Evolutionary conservation across 2,797 vertebrate species (phyloP).

Genomic region (Pagetopsis macropterus): DNA sequence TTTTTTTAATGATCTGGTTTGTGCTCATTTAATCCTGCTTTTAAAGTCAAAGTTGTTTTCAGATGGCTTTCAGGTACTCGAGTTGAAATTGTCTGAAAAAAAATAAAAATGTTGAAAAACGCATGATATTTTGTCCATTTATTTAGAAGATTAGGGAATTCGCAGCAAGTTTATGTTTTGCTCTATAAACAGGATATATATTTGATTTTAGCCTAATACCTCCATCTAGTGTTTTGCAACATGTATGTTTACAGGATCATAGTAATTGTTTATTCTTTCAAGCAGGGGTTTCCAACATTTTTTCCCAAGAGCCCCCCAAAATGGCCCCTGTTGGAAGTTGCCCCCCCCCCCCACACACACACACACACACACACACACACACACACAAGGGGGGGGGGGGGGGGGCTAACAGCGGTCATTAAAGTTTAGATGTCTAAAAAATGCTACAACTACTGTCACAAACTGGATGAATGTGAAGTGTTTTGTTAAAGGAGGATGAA

Average conservation of each 20-base stretch:
- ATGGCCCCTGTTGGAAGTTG: too few species aligned
- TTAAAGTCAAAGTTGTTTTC: constrained; percentile 31
- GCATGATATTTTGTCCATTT: neutral
- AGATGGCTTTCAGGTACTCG: neutral
- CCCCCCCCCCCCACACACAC: too few species aligned
- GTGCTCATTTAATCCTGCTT: constrained; percentile 35
- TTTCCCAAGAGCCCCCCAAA: too few species aligned
- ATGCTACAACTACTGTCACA: too few species aligned
- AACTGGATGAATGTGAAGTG: too few species aligned
- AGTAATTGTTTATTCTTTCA: neutral
- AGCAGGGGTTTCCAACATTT: too few species aligned
- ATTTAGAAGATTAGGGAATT: neutral
- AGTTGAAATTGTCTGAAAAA: constrained; percentile 22
- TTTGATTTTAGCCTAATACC: neutral
- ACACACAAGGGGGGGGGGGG: too few species aligned
- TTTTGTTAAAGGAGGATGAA: too few species aligned
- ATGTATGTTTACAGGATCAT: neutral
- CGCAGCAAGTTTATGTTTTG: neutral
- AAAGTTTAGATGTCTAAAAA: too few species aligned
- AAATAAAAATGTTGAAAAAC: constrained; percentile 18
- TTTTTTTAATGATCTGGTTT: constrained; percentile 24
- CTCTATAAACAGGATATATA: neutral
- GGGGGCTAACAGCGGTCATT: too few species aligned
- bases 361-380: too few species aligned
- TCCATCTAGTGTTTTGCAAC: constrained; percentile 35